These are phyloP conservation scores for Machaerirhynchus nigripectus DNA, from an alignment of 2,113 vertebrate genomes.

Conservation along the genomic window DNA sequence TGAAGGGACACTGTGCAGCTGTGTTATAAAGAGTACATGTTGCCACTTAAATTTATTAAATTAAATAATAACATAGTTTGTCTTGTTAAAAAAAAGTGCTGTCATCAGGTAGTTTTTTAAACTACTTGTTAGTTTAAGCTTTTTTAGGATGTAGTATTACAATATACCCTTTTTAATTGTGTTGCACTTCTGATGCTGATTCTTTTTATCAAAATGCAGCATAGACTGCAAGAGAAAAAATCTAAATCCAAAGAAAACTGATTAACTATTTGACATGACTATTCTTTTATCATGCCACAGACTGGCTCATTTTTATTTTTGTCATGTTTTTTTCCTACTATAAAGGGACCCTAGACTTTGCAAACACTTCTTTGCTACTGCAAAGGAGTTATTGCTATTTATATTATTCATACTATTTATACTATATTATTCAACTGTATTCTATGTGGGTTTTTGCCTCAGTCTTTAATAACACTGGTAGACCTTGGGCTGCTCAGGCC, in stretches of 20 bases:
- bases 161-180: constrained; percentile 8
- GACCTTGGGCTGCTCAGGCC: background rate
- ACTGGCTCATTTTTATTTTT: background rate
- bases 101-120: background rate
- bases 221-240: background rate
- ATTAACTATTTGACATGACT: background rate
- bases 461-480: background rate
- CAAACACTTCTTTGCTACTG: background rate
- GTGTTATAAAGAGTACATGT: background rate
- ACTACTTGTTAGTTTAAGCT: constrained; percentile 2
- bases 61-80: background rate
- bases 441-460: background rate
- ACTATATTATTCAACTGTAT: background rate
- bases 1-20: background rate
- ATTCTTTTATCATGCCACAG: background rate
- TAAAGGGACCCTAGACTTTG: background rate
- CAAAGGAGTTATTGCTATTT: background rate
- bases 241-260: background rate
- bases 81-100: background rate
- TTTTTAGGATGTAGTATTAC: background rate
- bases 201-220: background rate
- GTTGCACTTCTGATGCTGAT: background rate
- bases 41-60: constrained; percentile 4
- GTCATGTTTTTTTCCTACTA: background rate
- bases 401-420: background rate